phyloP scores from a whole-genome alignment of 92 coral and sea anemone species.

The Palythoa heliodiscus region DNA sequence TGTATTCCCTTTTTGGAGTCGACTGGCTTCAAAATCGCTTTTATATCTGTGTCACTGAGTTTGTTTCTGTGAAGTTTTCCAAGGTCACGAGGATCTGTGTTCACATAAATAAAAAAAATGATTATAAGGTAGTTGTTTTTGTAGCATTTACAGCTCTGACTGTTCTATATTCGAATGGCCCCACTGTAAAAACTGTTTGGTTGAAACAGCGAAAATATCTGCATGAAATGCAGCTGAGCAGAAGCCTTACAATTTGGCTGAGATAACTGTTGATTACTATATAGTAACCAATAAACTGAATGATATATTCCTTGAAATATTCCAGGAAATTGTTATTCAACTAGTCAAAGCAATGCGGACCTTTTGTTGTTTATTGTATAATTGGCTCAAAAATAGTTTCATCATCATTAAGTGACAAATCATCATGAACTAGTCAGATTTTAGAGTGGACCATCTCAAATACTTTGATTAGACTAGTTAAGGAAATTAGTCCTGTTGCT shows the following conservation, averaged over 20 bases:
- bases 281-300: conserved; percentile 38
- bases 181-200: conserved; percentile 37
- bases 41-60: background rate
- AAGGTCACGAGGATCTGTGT: conserved; percentile 37
- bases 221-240: conserved; percentile 39
- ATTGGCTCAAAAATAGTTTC: conserved; percentile 34
- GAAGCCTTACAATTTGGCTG: conserved; percentile 38
- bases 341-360: conserved; percentile 39
- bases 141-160: conserved; percentile 48
- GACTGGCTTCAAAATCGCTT: conserved; percentile 21
- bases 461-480: conserved; percentile 36
- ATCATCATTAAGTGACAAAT: conserved; percentile 30
- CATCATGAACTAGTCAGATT: conserved; percentile 36
- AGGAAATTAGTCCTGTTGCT: conserved; percentile 26
- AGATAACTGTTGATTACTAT: conserved; percentile 38
- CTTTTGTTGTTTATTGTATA: conserved; percentile 37
- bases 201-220: conserved; percentile 38
- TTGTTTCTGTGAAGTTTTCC: background rate
- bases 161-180: conserved; percentile 43
- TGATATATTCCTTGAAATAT: conserved; percentile 35
- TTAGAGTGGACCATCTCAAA: conserved; percentile 10
- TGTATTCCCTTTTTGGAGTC: conserved; percentile 40
- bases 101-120: conserved; percentile 46
- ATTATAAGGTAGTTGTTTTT: conserved; percentile 33
- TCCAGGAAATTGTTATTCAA: conserved; percentile 38